These are phyloP conservation scores for Cyphomyrmex costatus DNA, from an alignment of 1,140 invertebrate genomes.

Conservation along the genomic window DNA sequence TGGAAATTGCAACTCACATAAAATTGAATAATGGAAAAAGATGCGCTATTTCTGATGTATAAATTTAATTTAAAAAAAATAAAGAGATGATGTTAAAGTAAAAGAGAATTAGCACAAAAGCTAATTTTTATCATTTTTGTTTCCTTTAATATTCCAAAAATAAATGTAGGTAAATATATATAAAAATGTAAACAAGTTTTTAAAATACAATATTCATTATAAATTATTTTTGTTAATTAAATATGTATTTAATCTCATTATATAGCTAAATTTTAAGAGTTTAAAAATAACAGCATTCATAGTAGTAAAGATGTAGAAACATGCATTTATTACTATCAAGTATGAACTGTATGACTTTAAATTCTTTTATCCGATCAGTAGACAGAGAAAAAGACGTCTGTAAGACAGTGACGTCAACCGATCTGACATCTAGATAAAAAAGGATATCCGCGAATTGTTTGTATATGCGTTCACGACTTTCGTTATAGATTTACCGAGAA, in stretches of 20 bases:
- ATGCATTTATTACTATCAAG: background rate
- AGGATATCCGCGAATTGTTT: slow-evolving; percentile 23
- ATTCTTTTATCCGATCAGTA: background rate
- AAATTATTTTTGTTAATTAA: background rate
- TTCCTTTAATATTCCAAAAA: slow-evolving; percentile 1
- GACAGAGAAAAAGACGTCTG: background rate
- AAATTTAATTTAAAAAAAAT: background rate
- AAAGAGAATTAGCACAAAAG: background rate
- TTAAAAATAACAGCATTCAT: background rate
- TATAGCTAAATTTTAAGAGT: background rate
- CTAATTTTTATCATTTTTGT: background rate
- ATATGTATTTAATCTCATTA: background rate
- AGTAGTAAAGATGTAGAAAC: background rate
- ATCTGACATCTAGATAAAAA: slow-evolving; percentile 9
- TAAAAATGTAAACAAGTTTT: background rate
- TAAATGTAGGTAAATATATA: background rate
- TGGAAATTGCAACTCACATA: slow-evolving; percentile 9
- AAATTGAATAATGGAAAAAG: background rate
- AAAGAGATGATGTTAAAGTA: background rate
- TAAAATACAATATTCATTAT: background rate
- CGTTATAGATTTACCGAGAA: slow-evolving; percentile 16
- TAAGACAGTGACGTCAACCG: background rate
- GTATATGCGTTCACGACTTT: slow-evolving; percentile 6
- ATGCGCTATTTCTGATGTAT: background rate
- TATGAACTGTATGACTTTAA: background rate